These are phyloP conservation scores for Seriola quinqueradiata DNA, from an alignment of 2,113 vertebrate genomes.

Conservation along the genomic window DNA sequence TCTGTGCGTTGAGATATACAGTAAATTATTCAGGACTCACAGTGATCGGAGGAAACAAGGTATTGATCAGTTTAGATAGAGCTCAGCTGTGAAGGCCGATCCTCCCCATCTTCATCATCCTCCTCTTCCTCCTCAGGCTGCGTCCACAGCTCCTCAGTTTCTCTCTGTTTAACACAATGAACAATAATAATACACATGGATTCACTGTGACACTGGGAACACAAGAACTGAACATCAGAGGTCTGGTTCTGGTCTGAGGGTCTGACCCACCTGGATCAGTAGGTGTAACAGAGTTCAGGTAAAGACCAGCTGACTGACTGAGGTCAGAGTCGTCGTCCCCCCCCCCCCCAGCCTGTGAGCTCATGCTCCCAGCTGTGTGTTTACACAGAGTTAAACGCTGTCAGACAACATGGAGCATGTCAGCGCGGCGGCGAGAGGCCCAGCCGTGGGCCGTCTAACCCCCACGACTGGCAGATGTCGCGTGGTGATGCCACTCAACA, in stretches of 20 bases:
- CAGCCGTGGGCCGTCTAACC: conserved; percentile 27
- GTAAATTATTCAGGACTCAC: conserved; percentile 31
- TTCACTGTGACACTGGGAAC: too few species aligned
- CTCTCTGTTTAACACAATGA: too few species aligned
- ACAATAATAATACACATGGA: too few species aligned
- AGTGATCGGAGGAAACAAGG: not conserved
- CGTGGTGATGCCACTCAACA: conserved; percentile 46
- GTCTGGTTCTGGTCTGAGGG: too few species aligned
- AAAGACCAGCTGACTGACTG: too few species aligned
- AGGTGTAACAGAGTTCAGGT: too few species aligned
- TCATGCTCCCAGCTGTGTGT: conserved; percentile 55
- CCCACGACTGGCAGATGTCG: conserved; percentile 43
- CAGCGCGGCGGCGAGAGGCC: conserved; percentile 19
- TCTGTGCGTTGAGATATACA: not conserved
- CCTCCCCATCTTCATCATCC: not conserved
- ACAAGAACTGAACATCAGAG: too few species aligned
- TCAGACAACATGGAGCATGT: conserved; percentile 32
- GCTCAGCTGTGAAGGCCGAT: not conserved
- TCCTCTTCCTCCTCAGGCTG: not conserved
- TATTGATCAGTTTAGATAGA: conserved; percentile 23
- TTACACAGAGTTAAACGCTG: conserved; percentile 32
- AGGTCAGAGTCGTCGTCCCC: too few species aligned
- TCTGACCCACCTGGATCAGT: too few species aligned
- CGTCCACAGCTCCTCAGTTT: too few species aligned
- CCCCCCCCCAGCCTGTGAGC: not conserved